phyloP scores from a whole-genome alignment of 2,797 vertebrate species.

The Microctenopoma lineatum region DNA sequence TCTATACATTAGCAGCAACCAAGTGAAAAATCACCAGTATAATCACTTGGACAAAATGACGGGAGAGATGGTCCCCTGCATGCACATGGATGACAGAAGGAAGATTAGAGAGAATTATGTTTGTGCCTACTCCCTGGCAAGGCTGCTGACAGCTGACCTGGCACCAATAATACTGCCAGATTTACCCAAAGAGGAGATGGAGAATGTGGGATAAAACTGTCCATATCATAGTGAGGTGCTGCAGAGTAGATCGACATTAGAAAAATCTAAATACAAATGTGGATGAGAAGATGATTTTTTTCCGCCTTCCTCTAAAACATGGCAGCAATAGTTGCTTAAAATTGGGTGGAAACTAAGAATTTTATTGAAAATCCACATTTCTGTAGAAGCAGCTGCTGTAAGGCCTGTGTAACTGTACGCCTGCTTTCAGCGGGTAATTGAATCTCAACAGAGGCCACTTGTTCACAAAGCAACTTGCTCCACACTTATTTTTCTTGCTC shows the following conservation, averaged over 20 bases:
- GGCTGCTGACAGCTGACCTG: slow-evolving; percentile 78
- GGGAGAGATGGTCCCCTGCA: slow-evolving; percentile 74
- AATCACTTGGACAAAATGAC: slow-evolving; percentile 82
- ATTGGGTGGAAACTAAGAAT: slow-evolving; percentile 51
- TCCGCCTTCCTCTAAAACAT: slow-evolving; percentile 31
- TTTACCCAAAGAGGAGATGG: slow-evolving; percentile 53
- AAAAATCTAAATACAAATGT: slow-evolving; percentile 21
- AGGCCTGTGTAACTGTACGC: slow-evolving; percentile 51
- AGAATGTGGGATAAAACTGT: slow-evolving; percentile 55
- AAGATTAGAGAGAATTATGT: slow-evolving; percentile 84
- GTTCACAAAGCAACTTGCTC: slow-evolving; percentile 52
- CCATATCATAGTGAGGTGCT: slow-evolving; percentile 46
- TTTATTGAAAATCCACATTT: slow-evolving; percentile 55
- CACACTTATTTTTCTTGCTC: slow-evolving; percentile 45
- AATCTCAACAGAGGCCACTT: slow-evolving; percentile 43
- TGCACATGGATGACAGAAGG: slow-evolving; percentile 79
- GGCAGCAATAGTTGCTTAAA: slow-evolving; percentile 39
- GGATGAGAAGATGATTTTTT: slow-evolving; percentile 1
- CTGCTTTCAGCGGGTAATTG: slow-evolving; percentile 60
- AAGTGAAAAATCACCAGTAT: slow-evolving; percentile 82
- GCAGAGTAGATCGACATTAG: slow-evolving; percentile 29
- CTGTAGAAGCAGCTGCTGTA: slow-evolving; percentile 47
- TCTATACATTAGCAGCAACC: slow-evolving; percentile 83
- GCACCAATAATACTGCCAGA: slow-evolving; percentile 67
- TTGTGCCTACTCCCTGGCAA: slow-evolving; percentile 79